phyloP scores from a whole-genome alignment of 2,797 vertebrate species.

The Cephalopachus bancanus region DNA sequence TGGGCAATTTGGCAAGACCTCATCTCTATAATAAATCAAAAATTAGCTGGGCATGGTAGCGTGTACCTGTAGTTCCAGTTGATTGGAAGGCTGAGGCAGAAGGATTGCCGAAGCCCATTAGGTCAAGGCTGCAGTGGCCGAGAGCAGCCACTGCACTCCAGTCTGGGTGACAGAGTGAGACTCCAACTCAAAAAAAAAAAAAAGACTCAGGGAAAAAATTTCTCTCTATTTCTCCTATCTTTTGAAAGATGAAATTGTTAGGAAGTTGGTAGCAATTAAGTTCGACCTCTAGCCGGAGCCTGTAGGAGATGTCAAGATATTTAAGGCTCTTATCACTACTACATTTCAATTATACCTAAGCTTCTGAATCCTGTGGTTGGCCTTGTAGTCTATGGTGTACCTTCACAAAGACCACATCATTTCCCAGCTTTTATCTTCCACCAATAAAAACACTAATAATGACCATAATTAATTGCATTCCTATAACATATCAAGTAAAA shows the following conservation, averaged over 20 bases:
- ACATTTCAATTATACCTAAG: not conserved
- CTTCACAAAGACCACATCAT: not conserved
- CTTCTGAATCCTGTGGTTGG: not conserved
- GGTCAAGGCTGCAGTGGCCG: no score
- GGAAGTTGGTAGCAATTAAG: not conserved
- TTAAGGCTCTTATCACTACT: not conserved
- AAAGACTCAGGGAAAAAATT: not conserved
- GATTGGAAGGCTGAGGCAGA: no score
- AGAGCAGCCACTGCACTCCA: no score
- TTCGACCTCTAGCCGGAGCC: not conserved
- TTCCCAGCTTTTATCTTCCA: not conserved
- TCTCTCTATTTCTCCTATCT: not conserved
- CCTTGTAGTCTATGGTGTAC: not conserved
- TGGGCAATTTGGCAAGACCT: no score
- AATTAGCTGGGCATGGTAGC: no score
- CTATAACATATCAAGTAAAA: slow-evolving; percentile 6
- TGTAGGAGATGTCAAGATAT: not conserved
- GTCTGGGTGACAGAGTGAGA: no score
- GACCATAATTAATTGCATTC: not conserved
- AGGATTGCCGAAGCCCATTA: no score
- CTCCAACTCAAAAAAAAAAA: no score
- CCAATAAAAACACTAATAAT: not conserved
- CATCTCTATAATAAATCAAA: no score
- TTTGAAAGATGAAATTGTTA: not conserved
- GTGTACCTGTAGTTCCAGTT: no score